These are phyloP conservation scores for Ciconia maguari DNA, from an alignment of 2,113 vertebrate genomes.

Conservation along the genomic window DNA sequence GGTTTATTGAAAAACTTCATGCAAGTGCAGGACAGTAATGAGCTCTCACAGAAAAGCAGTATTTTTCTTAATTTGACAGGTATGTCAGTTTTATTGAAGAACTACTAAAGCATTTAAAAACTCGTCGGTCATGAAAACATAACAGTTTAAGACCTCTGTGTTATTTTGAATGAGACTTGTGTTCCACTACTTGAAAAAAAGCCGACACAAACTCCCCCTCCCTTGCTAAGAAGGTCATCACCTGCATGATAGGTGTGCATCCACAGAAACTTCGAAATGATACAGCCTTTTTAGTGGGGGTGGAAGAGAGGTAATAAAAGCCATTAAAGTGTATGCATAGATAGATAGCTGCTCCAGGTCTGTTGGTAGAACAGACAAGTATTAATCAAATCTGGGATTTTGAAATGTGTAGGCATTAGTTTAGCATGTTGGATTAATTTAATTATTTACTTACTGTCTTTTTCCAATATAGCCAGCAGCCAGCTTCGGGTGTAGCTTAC, in stretches of 20 bases:
- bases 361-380: neutral
- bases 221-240: neutral
- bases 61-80: neutral
- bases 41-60: neutral
- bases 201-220: fast-evolving
- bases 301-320: neutral
- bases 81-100: neutral
- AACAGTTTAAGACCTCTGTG: neutral
- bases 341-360: neutral
- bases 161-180: neutral
- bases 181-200: neutral
- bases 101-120: neutral
- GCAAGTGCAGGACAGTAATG: neutral
- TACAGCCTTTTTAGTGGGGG: neutral
- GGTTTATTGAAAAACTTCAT: neutral
- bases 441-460: neutral
- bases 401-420: neutral
- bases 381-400: neutral
- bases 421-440: neutral
- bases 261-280: neutral
- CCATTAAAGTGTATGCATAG: neutral
- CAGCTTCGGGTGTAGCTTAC: constrained; percentile 92
- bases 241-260: fast-evolving
- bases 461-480: constrained; percentile 86
- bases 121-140: neutral